Evolutionary conservation across 2,888 invertebrate genomes (phyloP).

Genomic region (Silvanus unidentatus): DNA sequence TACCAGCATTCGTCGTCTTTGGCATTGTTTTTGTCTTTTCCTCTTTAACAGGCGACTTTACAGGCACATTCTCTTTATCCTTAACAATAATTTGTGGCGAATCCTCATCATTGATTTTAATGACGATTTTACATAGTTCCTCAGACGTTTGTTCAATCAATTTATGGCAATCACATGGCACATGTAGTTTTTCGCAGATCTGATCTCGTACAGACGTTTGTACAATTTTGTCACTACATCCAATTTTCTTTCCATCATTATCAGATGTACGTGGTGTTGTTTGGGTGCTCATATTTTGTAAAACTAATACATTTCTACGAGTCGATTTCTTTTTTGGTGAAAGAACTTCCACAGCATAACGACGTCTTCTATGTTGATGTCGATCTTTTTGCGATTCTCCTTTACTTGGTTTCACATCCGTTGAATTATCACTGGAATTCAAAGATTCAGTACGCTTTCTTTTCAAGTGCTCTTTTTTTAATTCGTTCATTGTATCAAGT

Average conservation of each 20-base stretch:
- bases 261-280: conserved; percentile 33
- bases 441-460: conserved; percentile 11
- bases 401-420: conserved; percentile 5
- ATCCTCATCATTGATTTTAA: conserved; percentile 36
- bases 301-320: conserved; percentile 23
- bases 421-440: conserved; percentile 8
- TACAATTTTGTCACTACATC: background rate
- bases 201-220: background rate
- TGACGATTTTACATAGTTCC: conserved; percentile 40
- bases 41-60: conserved; percentile 8
- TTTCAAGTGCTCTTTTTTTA: conserved; percentile 11
- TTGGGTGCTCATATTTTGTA: conserved; percentile 42
- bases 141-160: conserved; percentile 19
- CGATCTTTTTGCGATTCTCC: no score
- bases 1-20: no score
- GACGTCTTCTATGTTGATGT: conserved; percentile 15
- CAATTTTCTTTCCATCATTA: background rate
- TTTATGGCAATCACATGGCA: conserved; percentile 26
- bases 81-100: conserved; percentile 32
- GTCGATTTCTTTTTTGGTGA: conserved; percentile 20
- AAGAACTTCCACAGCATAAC: background rate
- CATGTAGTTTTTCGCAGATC: conserved; percentile 15
- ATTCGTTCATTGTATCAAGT: conserved; percentile 17
- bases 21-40: conserved; percentile 7
- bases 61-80: background rate